Percentiles rank a stretch among this genome's conserved stretches.
These are phyloP conservation scores for Chaetoderma sp. DNA, from an alignment of 2,888 invertebrate genomes.

Conservation along the genomic window DNA sequence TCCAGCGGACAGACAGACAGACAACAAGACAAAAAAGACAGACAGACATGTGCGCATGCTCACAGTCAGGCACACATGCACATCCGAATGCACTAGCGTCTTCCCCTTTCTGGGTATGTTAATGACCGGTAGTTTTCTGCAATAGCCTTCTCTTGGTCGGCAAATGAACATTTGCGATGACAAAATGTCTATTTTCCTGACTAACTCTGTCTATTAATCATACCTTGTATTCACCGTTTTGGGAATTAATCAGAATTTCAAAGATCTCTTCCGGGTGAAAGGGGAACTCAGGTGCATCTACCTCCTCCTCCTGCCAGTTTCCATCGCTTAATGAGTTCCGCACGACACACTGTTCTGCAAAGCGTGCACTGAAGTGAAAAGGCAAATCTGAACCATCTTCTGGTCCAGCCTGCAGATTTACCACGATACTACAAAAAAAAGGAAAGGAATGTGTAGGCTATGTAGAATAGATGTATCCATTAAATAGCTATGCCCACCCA, in stretches of 20 bases:
- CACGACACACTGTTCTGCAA: constrained; percentile 35
- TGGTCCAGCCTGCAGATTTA: constrained; percentile 44
- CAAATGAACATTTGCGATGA: background rate
- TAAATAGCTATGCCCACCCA: background rate
- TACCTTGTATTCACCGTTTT: background rate
- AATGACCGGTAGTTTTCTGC: too few relatives aligned
- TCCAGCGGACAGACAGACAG: too few relatives aligned
- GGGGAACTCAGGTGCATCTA: constrained; percentile 45
- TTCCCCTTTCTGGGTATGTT: too few relatives aligned
- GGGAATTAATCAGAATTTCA: constrained; percentile 39
- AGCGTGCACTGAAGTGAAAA: constrained; percentile 49
- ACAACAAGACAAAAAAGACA: too few relatives aligned
- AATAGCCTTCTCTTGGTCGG: too few relatives aligned
- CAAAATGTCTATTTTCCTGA: background rate
- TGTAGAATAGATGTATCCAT: too few relatives aligned
- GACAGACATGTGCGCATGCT: too few relatives aligned
- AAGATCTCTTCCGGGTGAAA: constrained; percentile 45
- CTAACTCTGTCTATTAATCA: background rate
- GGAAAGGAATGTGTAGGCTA: background rate
- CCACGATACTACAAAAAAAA: constrained; percentile 38
- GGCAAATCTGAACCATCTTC: constrained; percentile 44
- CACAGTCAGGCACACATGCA: too few relatives aligned
- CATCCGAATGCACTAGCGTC: too few relatives aligned
- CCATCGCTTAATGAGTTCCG: constrained; percentile 43
- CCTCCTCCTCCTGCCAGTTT: constrained; percentile 48